Evolutionary conservation across 2,888 invertebrate species (phyloP), one percentile per base, ranked within the genome.

Genomic region (Parasteatoda lunata): DNA sequence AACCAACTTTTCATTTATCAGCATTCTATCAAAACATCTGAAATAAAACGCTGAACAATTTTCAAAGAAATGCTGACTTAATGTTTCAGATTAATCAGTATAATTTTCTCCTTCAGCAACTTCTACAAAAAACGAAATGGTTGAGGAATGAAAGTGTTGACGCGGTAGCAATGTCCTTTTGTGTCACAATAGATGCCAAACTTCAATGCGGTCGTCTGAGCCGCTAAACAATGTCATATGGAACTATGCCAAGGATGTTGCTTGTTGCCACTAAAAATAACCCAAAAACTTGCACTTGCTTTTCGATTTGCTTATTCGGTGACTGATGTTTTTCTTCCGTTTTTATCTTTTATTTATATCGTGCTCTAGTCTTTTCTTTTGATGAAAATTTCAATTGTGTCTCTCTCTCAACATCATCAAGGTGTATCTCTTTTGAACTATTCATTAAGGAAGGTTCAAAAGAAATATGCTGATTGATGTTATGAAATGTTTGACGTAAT

Each of bases 221-320:
- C 51, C 68, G 65, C 80, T 70, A 47, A 86, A 80, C 85, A 80
- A 86, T 86, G 85, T 86, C 85, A 54, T 76, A 80, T 86, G 85
- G 80, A 6, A 13, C 3, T n/a, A 8, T 52, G 80, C 85, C 85
- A 86, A 86, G 85, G 80, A 86, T 77, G 85, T 80, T 79, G 73
- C 84, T 79, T 79, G 84, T 85, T 80, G 85, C 80, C 80, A 81
- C 85, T 86, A 86, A 86, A 86, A 86, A 86, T 86, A 86, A 81
- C 80, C 54, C 59, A 70, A 76, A 73, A 76, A 69, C 78, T 47
- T 68, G 69, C 75, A 48, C 72, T 84, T 66, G 85, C 85, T 76
- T 30, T 59, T 71, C 70, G 71, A 77, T 77, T 70, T 64, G 65
- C 64, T 51, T 65, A 52, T 66, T 73, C 51, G 52, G 72, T 73